Evolutionary conservation across 2,888 invertebrate species (phyloP).

Genomic region (Ephialtes manifestator): DNA sequence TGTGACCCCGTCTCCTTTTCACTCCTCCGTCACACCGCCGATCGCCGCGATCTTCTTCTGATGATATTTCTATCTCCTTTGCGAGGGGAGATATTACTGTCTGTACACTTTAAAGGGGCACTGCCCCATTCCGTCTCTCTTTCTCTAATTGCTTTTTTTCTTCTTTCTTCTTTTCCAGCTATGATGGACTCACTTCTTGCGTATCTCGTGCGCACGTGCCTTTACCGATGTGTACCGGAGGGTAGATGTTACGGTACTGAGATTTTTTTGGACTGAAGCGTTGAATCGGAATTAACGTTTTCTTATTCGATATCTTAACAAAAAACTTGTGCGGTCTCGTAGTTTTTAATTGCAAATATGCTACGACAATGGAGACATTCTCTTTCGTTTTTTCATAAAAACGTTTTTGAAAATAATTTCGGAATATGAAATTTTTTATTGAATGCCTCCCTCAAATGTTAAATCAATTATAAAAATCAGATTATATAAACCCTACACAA

Average conservation of each 20-base stretch:
- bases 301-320: too few relatives aligned
- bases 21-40: conserved; percentile 14
- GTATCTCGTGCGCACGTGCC: background rate
- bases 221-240: background rate
- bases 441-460: too few relatives aligned
- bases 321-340: too few relatives aligned
- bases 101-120: conserved; percentile 43
- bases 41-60: conserved; percentile 26
- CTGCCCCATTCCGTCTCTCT: conserved; percentile 10
- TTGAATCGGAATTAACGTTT: too few relatives aligned
- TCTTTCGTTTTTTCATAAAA: too few relatives aligned
- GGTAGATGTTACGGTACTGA: background rate
- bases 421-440: too few relatives aligned
- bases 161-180: background rate
- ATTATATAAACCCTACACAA: too few relatives aligned
- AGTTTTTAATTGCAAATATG: too few relatives aligned
- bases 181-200: conserved; percentile 3
- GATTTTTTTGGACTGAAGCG: background rate
- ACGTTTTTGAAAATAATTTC: too few relatives aligned
- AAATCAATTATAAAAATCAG: too few relatives aligned
- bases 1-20: conserved; percentile 60
- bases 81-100: conserved; percentile 19
- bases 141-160: conserved; percentile 2
- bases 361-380: too few relatives aligned
- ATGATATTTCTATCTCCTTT: conserved; percentile 36